Conservation (phyloP, 2,888 invertebrate species). For the Micropterix aruncella region DNA sequence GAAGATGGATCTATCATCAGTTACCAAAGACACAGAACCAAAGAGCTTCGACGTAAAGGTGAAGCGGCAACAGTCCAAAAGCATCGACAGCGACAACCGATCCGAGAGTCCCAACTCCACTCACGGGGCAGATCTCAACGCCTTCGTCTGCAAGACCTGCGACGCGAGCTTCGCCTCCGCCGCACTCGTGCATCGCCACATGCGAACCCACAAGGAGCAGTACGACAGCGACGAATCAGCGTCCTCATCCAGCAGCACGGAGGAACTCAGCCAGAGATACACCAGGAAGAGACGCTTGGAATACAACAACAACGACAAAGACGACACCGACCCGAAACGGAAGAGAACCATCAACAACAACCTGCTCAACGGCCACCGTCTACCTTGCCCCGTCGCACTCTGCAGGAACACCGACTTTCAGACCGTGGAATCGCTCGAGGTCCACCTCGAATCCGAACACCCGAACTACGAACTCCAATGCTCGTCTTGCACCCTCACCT, state of each 20-base stretch:
- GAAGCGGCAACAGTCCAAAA: slow-evolving; percentile 26
- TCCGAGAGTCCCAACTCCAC: slow-evolving; percentile 35
- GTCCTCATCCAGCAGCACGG: slow-evolving; percentile 12
- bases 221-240: slow-evolving; percentile 16
- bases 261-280: slow-evolving; percentile 10
- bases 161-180: slow-evolving; percentile 73
- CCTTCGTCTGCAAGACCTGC: slow-evolving; percentile 56
- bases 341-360: slow-evolving; percentile 20
- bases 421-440: slow-evolving; percentile 40
- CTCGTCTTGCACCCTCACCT: slow-evolving; percentile 55
- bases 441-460: slow-evolving; percentile 51
- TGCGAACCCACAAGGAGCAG: slow-evolving; percentile 50
- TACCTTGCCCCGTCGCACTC: slow-evolving; percentile 39
- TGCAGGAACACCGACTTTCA: slow-evolving; percentile 49
- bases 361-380: slow-evolving; percentile 16
- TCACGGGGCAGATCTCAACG: slow-evolving; percentile 22
- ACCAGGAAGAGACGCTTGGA: slow-evolving; percentile 13
- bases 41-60: slow-evolving; percentile 9
- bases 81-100: slow-evolving; percentile 40
- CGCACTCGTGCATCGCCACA: slow-evolving; percentile 75
- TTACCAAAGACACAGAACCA: background rate
- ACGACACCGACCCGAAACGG: slow-evolving; percentile 14
- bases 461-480: slow-evolving; percentile 56
- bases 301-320: slow-evolving; percentile 16
- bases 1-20: background rate